Conservation (phyloP, 2,113 vertebrate genomes). For the Chamaetylas fuelleborni region DNA sequence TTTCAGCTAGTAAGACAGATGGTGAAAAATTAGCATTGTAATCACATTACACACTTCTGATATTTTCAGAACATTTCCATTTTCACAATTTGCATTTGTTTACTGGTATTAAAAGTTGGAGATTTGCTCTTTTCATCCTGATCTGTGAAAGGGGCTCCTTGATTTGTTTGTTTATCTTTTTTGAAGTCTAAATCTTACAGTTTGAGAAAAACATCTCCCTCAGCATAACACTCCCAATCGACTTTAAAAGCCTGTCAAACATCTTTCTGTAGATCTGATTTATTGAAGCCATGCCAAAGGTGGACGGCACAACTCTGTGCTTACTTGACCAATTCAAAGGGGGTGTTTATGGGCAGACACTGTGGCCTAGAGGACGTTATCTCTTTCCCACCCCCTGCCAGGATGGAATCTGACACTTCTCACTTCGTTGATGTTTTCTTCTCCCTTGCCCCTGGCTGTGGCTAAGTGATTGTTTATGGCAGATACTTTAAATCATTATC, state of each 20-base stretch:
- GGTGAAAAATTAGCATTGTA: background rate
- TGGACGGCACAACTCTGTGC: conserved; percentile 12
- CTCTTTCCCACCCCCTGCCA: conserved; percentile 65
- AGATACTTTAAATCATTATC: conserved; percentile 65
- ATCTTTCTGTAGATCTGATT: conserved; percentile 58
- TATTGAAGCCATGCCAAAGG: conserved; percentile 53
- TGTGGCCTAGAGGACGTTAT: conserved; percentile 63
- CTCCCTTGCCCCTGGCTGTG: conserved; percentile 56
- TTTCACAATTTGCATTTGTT: background rate
- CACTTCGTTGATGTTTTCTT: conserved; percentile 63
- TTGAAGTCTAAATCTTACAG: background rate
- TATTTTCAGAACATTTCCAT: background rate
- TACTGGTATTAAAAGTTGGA: background rate
- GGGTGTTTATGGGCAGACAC: conserved; percentile 47
- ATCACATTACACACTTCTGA: background rate
- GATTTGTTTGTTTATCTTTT: background rate
- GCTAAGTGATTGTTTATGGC: conserved; percentile 69
- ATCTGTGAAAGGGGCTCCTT: background rate
- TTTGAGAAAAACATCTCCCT: background rate
- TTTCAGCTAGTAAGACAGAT: background rate
- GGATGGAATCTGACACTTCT: conserved; percentile 66
- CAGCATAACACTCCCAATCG: background rate
- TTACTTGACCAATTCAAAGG: conserved; percentile 52
- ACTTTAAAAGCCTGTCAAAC: conserved; percentile 44
- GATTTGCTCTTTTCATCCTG: background rate